A percentile compares a stretch with the other conserved stretches of the same genome.
phyloP scores from a whole-genome alignment of 2,797 vertebrate species.

The Gephyroberyx darwinii region DNA sequence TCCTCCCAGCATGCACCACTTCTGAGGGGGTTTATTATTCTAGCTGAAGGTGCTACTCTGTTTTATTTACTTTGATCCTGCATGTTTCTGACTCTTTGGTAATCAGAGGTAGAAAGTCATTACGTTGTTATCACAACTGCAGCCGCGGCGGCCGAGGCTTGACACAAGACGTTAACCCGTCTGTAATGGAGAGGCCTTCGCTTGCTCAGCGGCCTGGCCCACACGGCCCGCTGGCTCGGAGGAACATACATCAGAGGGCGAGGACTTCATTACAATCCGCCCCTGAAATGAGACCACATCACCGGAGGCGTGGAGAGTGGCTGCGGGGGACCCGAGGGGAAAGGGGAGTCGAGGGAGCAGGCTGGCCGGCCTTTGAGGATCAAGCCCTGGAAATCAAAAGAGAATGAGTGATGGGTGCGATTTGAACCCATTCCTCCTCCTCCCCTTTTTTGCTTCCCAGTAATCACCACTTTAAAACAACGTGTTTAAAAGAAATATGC shows the following conservation, averaged over 20 bases:
- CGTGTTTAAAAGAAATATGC: conserved; percentile 63
- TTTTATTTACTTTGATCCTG: conserved; percentile 83
- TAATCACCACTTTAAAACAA: conserved; percentile 74
- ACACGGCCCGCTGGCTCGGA: conserved; percentile 67
- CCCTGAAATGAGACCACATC: conserved; percentile 59
- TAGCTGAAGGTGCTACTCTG: conserved; percentile 81
- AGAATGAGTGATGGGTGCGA: conserved; percentile 75
- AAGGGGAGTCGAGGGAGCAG: conserved; percentile 23
- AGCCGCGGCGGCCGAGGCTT: conserved; percentile 63
- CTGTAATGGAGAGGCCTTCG: conserved; percentile 76
- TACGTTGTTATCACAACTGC: conserved; percentile 82
- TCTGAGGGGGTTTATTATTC: conserved; percentile 84
- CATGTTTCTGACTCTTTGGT: conserved; percentile 74
- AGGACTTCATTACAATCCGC: conserved; percentile 60
- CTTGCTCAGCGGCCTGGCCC: conserved; percentile 72
- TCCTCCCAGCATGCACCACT: conserved; percentile 80
- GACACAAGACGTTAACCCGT: conserved; percentile 76
- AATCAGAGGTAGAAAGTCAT: conserved; percentile 83
- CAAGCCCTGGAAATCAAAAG: conserved; percentile 59
- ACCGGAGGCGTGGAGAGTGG: conserved; percentile 68
- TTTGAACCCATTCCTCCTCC: conserved; percentile 54
- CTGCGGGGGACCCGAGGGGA: conserved; percentile 45
- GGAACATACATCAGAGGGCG: conserved; percentile 79
- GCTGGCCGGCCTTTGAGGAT: conserved; percentile 52
- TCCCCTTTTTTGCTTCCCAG: neutral